A percentile compares a stretch with the other conserved stretches of the same genome.
Conservation (phyloP, 2,797 vertebrate genomes). For the Buceros bicornis region DNA sequence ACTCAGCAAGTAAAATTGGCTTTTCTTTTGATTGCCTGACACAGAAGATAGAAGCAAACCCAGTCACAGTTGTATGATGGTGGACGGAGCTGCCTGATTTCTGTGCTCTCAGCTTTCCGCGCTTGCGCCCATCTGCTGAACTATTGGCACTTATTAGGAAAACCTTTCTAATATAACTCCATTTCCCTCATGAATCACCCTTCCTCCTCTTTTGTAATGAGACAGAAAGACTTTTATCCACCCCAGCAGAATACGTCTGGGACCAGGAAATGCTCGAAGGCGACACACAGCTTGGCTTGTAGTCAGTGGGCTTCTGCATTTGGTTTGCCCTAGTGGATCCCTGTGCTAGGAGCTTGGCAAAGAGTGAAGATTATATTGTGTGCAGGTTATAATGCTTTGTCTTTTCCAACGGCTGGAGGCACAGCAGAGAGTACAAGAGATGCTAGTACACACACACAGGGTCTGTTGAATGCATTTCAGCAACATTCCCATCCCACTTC, state of each 20-base stretch:
- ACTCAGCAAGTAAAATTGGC: conserved; percentile 64
- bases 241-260: neutral
- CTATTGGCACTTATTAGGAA: conserved; percentile 31
- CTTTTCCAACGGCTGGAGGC: conserved; percentile 14
- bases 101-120: conserved; percentile 22
- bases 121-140: conserved; percentile 44
- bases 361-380: neutral
- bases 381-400: conserved; percentile 4
- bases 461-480: neutral
- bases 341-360: neutral
- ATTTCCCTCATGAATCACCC: conserved; percentile 43
- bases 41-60: conserved; percentile 66
- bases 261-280: neutral
- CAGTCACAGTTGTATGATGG: conserved; percentile 17
- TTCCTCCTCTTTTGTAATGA: conserved; percentile 28
- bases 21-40: conserved; percentile 71
- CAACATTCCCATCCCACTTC: conserved; percentile 41
- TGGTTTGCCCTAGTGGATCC: neutral
- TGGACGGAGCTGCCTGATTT: conserved; percentile 47
- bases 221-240: conserved; percentile 22
- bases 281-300: neutral
- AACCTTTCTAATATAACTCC: conserved; percentile 45
- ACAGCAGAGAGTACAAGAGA: neutral
- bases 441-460: neutral
- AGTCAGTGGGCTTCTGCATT: neutral